Evolutionary conservation across 2,888 invertebrate genomes (phyloP).

Genomic region (Galerucella calmariensis): DNA sequence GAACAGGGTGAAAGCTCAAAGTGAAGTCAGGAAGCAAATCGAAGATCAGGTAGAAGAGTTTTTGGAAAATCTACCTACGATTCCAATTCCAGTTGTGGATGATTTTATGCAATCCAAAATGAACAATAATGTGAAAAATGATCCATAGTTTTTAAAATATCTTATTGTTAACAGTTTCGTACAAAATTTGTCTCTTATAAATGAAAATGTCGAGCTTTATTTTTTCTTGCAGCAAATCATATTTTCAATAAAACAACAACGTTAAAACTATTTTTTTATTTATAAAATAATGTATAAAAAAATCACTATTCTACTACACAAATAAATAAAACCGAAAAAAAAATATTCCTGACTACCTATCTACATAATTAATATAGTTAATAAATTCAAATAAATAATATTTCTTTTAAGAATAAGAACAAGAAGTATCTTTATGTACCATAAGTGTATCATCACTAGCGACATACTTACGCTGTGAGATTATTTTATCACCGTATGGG

Average conservation of each 20-base stretch:
- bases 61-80: slow-evolving; percentile 42
- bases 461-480: slow-evolving; percentile 31
- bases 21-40: slow-evolving; percentile 46
- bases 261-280: slow-evolving; percentile 3
- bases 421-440: neutral
- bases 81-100: slow-evolving; percentile 42
- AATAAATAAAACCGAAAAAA: slow-evolving; percentile 5
- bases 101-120: slow-evolving; percentile 19
- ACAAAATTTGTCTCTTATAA: neutral
- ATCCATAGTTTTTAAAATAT: neutral
- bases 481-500: slow-evolving; percentile 11
- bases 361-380: too few species aligned
- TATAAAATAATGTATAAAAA: slow-evolving; percentile 1
- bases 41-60: slow-evolving; percentile 47
- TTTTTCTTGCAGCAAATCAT: too few species aligned
- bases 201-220: too few species aligned
- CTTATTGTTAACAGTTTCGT: neutral
- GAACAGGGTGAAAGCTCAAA: slow-evolving; percentile 47
- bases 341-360: neutral
- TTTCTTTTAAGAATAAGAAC: neutral
- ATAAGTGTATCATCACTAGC: slow-evolving; percentile 16
- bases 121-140: slow-evolving; percentile 5
- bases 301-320: neutral
- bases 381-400: neutral
- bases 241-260: too few species aligned